Evolutionary conservation across 2,888 invertebrate species (phyloP).

Genomic region (Tenthredo scrophulariae): DNA sequence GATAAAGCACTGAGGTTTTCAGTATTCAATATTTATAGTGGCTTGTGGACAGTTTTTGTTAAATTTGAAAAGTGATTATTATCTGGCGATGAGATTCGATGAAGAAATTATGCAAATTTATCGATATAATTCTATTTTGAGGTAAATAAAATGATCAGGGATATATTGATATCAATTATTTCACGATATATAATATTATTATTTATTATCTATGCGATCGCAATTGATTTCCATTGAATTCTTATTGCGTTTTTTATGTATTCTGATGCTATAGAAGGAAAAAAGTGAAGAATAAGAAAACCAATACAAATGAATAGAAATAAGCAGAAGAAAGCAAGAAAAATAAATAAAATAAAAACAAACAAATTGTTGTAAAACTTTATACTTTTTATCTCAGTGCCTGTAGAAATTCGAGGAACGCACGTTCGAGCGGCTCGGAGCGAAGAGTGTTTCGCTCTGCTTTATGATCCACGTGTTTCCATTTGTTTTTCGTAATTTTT

Average conservation of each 20-base stretch:
- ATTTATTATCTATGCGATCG: background rate
- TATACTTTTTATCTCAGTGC: slow-evolving; percentile 44
- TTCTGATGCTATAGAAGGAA: slow-evolving; percentile 3
- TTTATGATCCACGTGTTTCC: slow-evolving; percentile 20
- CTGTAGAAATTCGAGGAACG: slow-evolving; percentile 30
- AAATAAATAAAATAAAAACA: background rate
- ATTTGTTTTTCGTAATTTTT: background rate
- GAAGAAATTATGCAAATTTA: background rate
- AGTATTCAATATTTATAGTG: background rate
- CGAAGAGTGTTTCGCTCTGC: slow-evolving; percentile 29
- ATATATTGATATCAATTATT: background rate
- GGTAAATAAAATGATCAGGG: background rate
- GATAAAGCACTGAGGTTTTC: background rate
- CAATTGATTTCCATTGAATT: slow-evolving; percentile 19
- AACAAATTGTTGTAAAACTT: slow-evolving; percentile 14
- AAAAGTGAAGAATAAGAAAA: background rate
- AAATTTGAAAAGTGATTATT: background rate
- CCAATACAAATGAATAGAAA: background rate
- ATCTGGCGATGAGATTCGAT: slow-evolving; percentile 1
- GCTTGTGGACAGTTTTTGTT: slow-evolving; percentile 20
- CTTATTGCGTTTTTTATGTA: background rate
- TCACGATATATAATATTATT: background rate
- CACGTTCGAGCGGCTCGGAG: slow-evolving; percentile 9
- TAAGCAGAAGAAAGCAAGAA: background rate
- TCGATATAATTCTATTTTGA: background rate